A percentile compares a stretch with the other conserved stretches of the same genome.
These are phyloP conservation scores for Achlya flavicornis DNA, from an alignment of 2,888 invertebrate genomes.

Conservation along the genomic window DNA sequence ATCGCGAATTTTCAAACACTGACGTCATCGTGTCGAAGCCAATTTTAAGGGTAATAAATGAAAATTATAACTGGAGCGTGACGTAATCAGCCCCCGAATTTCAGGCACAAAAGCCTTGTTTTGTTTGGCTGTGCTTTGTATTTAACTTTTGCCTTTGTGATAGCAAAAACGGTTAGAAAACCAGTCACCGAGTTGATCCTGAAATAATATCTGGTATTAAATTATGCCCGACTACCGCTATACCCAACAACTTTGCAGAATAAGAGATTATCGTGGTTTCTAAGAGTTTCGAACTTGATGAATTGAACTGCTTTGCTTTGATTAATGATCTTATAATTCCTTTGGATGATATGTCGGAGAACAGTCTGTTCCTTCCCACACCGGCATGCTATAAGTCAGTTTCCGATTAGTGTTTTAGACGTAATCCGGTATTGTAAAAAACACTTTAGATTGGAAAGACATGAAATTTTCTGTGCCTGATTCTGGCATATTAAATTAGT, in stretches of 20 bases:
- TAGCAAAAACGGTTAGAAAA: background rate
- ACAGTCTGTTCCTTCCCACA: no score
- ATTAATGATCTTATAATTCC: no score
- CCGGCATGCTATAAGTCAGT: no score
- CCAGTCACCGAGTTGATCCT: background rate
- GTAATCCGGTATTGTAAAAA: no score
- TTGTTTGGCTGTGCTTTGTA: constrained; percentile 7
- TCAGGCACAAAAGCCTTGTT: constrained; percentile 4
- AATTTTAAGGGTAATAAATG: constrained; percentile 7
- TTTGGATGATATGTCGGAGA: no score
- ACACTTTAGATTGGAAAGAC: no score
- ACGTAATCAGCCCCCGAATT: constrained; percentile 2
- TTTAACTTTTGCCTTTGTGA: constrained; percentile 9
- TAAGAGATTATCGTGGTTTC: background rate
- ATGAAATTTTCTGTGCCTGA: no score
- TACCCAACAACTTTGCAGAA: background rate
- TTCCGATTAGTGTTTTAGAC: no score
- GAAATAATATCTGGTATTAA: constrained; percentile 3
- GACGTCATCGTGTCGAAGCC: constrained; percentile 6
- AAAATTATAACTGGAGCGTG: constrained; percentile 8
- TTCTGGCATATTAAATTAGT: no score
- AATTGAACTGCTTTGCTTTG: no score
- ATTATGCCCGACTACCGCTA: background rate
- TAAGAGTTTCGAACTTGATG: no score
- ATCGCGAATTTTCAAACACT: background rate